A percentile compares a stretch with the other conserved stretches of the same genome.
These are phyloP conservation scores for Drosophila testacea DNA, from an alignment of 2,888 invertebrate genomes.

Conservation along the genomic window DNA sequence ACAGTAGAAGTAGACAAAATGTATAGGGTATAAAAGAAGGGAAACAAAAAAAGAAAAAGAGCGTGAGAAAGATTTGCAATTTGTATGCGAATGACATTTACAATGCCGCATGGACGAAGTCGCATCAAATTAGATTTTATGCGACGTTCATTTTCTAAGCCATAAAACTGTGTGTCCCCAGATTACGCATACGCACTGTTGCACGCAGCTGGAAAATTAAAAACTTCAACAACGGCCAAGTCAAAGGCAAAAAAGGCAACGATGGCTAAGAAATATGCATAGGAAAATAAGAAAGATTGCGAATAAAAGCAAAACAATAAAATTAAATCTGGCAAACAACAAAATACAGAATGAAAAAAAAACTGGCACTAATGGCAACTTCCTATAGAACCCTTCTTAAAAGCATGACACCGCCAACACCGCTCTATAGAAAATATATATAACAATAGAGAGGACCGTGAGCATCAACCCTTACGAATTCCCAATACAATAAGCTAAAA, in stretches of 20 bases:
- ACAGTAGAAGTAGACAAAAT: not conserved
- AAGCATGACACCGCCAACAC: slow-evolving; percentile 6
- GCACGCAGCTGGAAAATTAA: slow-evolving; percentile 69
- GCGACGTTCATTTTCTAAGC: slow-evolving; percentile 72
- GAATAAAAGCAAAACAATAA: slow-evolving; percentile 78
- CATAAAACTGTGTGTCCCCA: slow-evolving; percentile 66
- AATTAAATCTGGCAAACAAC: slow-evolving; percentile 76
- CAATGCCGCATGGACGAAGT: slow-evolving; percentile 52
- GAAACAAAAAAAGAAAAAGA: not conserved
- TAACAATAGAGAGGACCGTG: slow-evolving; percentile 59
- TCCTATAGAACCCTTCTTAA: slow-evolving; percentile 40
- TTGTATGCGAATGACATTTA: slow-evolving; percentile 64
- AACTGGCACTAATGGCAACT: slow-evolving; percentile 72
- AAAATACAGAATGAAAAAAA: slow-evolving; percentile 54
- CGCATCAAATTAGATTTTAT: slow-evolving; percentile 61
- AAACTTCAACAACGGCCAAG: slow-evolving; percentile 26
- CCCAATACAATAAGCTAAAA: slow-evolving; percentile 76
- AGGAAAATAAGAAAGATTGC: slow-evolving; percentile 45
- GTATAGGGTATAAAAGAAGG: not conserved
- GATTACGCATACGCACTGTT: slow-evolving; percentile 80
- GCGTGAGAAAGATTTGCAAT: slow-evolving; percentile 48
- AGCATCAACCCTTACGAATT: slow-evolving; percentile 55
- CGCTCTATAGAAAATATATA: slow-evolving; percentile 68
- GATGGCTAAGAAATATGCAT: slow-evolving; percentile 24
- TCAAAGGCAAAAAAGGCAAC: not conserved